Evolutionary conservation across 2,113 vertebrate genomes (phyloP).

Genomic region (Salvelinus fontinalis): DNA sequence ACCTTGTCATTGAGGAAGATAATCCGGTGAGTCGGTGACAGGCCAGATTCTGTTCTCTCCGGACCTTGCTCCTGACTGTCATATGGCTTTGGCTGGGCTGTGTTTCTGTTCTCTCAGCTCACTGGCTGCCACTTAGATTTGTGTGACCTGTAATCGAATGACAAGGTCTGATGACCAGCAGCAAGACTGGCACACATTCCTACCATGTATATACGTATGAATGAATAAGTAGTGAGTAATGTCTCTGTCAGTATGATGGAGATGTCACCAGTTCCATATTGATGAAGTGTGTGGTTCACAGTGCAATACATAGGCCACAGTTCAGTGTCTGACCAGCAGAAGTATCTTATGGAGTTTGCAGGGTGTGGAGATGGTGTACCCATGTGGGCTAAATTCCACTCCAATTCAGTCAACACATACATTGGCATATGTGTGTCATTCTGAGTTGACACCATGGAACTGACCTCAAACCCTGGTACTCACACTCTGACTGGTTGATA

Average conservation of each 20-base stretch:
- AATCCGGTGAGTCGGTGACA: slow-evolving; percentile 38
- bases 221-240: not conserved
- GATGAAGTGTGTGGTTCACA: not conserved
- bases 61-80: slow-evolving; percentile 41
- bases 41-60: slow-evolving; percentile 31
- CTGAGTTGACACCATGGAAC: not conserved
- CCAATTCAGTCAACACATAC: no score
- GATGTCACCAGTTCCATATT: not conserved
- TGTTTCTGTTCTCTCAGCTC: slow-evolving; percentile 38
- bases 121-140: slow-evolving; percentile 64
- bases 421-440: not conserved
- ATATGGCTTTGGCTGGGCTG: slow-evolving; percentile 19
- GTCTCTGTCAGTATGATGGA: not conserved
- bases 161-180: slow-evolving; percentile 53
- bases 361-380: not conserved
- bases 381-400: not conserved
- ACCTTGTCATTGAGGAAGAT: slow-evolving; percentile 52
- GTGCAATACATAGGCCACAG: not conserved
- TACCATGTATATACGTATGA: not conserved
- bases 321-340: not conserved
- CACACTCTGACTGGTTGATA: not conserved
- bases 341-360: not conserved
- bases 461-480: not conserved
- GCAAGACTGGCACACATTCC: slow-evolving; percentile 12
- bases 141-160: slow-evolving; percentile 63